These are phyloP conservation scores for Cynopterus sphinx DNA, from an alignment of 2,797 vertebrate species.

Conservation along the genomic window DNA sequence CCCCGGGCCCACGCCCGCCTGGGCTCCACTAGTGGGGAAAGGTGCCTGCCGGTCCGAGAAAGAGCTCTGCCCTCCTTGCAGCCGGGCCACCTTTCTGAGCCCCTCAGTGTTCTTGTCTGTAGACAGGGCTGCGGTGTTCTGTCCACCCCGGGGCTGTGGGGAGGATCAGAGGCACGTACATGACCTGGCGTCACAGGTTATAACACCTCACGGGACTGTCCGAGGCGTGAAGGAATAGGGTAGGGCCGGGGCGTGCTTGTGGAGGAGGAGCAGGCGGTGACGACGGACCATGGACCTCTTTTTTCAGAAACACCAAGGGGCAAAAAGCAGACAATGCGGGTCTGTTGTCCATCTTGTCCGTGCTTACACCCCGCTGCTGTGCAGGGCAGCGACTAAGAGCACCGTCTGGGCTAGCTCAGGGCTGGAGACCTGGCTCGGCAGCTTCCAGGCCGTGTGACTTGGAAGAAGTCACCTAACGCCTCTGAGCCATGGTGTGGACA, in stretches of 20 bases:
- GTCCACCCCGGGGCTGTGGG: not conserved
- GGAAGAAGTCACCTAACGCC: not conserved
- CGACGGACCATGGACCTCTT: not conserved
- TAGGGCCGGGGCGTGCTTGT: too few species aligned
- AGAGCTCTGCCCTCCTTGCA: rapidly evolving
- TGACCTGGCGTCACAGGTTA: not conserved
- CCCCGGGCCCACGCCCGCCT: rapidly evolving
- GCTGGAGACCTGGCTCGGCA: not conserved
- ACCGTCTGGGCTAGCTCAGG: not conserved
- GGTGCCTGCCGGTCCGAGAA: rapidly evolving
- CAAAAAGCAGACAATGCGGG: not conserved
- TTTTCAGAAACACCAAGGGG: not conserved
- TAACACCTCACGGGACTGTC: rapidly evolving
- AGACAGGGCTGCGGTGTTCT: not conserved
- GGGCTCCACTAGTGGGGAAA: rapidly evolving
- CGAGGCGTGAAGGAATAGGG: rapidly evolving
- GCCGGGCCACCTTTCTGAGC: not conserved
- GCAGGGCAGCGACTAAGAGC: not conserved
- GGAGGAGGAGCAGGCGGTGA: not conserved
- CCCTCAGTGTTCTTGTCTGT: not conserved
- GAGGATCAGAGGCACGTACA: not conserved
- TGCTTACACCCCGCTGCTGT: rapidly evolving
- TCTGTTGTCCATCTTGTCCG: rapidly evolving
- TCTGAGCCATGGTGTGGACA: not conserved
- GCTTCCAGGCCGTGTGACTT: not conserved